A percentile compares a stretch with the other conserved stretches of the same genome.
Conservation (phyloP, 1,140 invertebrate species). For the Hyles euphorbiae region DNA sequence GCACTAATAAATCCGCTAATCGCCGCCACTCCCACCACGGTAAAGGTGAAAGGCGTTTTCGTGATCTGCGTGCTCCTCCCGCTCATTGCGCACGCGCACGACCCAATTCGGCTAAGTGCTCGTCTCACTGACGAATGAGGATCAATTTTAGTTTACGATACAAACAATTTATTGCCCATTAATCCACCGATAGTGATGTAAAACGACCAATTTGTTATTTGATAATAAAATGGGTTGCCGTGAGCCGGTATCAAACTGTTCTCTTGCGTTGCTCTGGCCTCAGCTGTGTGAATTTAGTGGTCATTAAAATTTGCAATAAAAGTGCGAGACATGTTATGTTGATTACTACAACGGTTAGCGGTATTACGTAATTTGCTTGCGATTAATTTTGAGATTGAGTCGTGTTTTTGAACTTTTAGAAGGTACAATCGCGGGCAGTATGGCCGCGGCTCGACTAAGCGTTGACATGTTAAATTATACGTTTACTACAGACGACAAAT, state of each 20-base stretch:
- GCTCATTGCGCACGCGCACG: constrained; percentile 31
- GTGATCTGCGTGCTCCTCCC: constrained; percentile 21
- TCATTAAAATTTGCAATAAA: constrained; percentile 1
- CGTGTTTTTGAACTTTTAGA: not conserved
- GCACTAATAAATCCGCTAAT: constrained; percentile 5
- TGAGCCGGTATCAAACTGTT: not conserved
- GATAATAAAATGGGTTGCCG: constrained; percentile 14
- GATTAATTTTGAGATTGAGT: not conserved
- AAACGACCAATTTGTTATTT: constrained; percentile 28
- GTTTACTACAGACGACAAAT: not conserved
- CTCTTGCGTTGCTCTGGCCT: not conserved
- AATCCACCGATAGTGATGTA: constrained; percentile 5
- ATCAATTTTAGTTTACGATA: constrained; percentile 24
- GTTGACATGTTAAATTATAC: no score
- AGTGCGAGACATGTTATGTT: no score
- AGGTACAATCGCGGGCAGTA: no score
- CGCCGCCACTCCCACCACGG: constrained; percentile 10
- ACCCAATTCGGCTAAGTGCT: constrained; percentile 44
- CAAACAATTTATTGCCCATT: constrained; percentile 24
- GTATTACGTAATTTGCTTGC: not conserved
- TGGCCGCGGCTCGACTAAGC: no score
- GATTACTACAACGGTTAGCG: constrained; percentile 1
- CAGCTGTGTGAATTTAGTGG: constrained; percentile 4
- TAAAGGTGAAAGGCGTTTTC: constrained; percentile 45
- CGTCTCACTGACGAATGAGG: constrained; percentile 40